Conservation (phyloP, 2,888 invertebrate genomes). For the Trypoxylon attenuatum region DNA sequence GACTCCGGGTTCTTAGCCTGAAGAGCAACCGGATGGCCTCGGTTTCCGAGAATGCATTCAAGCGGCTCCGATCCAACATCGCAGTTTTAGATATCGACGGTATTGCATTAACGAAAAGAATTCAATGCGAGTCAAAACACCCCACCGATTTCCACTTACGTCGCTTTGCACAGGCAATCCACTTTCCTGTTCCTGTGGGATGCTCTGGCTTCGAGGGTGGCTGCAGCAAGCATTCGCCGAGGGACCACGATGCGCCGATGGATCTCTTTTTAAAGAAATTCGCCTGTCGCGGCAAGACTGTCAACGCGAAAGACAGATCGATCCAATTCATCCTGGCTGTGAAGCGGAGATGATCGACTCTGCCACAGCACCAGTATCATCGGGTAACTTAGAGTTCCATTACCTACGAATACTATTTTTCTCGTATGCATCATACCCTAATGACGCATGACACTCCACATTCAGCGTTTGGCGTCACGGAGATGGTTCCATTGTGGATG, state of each 20-base stretch:
- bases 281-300: constrained; percentile 84
- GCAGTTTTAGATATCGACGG: constrained; percentile 90
- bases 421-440: too few relatives aligned
- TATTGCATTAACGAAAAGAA: too few relatives aligned
- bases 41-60: constrained; percentile 84
- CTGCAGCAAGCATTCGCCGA: constrained; percentile 83
- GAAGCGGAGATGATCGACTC: constrained; percentile 80
- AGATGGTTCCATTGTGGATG: constrained; percentile 78
- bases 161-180: constrained; percentile 84
- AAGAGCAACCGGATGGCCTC: constrained; percentile 85
- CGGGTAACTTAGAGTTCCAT: constrained; percentile 10
- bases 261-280: constrained; percentile 84
- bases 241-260: constrained; percentile 88
- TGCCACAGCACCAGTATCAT: constrained; percentile 44
- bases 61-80: constrained; percentile 86
- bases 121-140: not conserved
- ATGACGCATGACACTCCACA: too few relatives aligned
- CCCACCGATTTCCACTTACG: too few relatives aligned
- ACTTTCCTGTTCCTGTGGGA: constrained; percentile 86
- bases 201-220: constrained; percentile 91
- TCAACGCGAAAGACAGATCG: constrained; percentile 74
- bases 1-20: constrained; percentile 86
- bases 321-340: constrained; percentile 81
- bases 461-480: constrained; percentile 76
- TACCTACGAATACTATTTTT: not conserved